Conservation (phyloP, 2,797 vertebrate species). For the Acanthopagrus latus region DNA sequence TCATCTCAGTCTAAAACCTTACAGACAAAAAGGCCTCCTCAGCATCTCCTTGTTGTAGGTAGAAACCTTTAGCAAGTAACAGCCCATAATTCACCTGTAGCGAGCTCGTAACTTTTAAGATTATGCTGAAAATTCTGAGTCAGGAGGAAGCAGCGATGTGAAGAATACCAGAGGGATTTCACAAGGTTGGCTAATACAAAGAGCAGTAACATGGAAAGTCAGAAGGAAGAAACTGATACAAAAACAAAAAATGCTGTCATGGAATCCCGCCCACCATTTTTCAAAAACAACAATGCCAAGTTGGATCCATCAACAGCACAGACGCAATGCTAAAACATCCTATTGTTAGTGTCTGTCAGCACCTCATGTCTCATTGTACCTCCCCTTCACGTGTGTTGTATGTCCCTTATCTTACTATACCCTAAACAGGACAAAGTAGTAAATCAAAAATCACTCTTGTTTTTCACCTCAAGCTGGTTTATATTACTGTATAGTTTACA, state of each 20-base stretch:
- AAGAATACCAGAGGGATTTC: constrained; percentile 4
- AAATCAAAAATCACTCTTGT: neutral
- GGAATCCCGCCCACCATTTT: neutral
- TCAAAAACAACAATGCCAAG: neutral
- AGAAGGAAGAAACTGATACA: constrained; percentile 1
- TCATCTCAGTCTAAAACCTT: neutral
- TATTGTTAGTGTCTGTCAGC: neutral
- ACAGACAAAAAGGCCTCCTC: neutral
- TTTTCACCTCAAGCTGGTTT: neutral
- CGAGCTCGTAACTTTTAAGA: neutral
- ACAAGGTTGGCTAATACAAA: neutral
- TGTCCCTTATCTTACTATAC: neutral
- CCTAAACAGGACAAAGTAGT: constrained; percentile 16
- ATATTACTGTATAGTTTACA: neutral
- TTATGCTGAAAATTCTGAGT: neutral
- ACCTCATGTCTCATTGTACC: neutral
- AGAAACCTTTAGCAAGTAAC: neutral
- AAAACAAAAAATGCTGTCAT: neutral
- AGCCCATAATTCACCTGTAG: neutral
- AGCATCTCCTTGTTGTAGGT: neutral
- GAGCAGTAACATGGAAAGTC: neutral
- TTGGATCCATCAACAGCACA: neutral
- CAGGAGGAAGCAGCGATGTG: neutral
- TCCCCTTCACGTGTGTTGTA: neutral
- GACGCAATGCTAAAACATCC: neutral